Conservation (phyloP, 2,888 invertebrate species). For the Electrophaes corylata region DNA sequence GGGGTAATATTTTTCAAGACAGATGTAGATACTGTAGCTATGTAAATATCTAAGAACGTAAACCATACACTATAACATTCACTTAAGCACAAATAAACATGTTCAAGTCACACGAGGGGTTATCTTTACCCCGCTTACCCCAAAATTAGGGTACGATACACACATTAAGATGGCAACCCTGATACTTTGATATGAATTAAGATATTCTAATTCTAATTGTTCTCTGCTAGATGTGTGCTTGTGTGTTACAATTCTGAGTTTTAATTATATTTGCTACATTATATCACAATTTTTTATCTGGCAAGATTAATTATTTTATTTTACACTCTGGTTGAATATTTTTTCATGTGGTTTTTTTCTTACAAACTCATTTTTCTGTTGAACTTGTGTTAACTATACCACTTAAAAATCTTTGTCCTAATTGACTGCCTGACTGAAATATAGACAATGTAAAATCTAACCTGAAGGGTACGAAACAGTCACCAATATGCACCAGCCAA, state of each 20-base stretch:
- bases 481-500: no score
- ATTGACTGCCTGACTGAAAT: no score
- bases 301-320: not conserved
- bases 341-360: no score
- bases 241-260: constrained; percentile 28
- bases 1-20: no score
- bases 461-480: no score
- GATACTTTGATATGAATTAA: constrained; percentile 87
- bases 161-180: constrained; percentile 83
- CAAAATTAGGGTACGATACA: constrained; percentile 78
- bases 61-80: constrained; percentile 59
- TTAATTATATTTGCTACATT: constrained; percentile 16
- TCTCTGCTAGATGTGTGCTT: constrained; percentile 47
- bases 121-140: constrained; percentile 71
- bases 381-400: no score
- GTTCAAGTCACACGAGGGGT: constrained; percentile 63
- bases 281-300: no score
- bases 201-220: constrained; percentile 88
- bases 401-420: no score
- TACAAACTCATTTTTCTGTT: no score
- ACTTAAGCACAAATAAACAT: constrained; percentile 79
- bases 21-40: no score
- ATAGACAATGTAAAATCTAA: no score
- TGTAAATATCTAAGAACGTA: constrained; percentile 13
- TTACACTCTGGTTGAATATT: no score